These are phyloP conservation scores for Apodemus agrarius DNA, from an alignment of 2,797 vertebrate genomes.

Conservation along the genomic window DNA sequence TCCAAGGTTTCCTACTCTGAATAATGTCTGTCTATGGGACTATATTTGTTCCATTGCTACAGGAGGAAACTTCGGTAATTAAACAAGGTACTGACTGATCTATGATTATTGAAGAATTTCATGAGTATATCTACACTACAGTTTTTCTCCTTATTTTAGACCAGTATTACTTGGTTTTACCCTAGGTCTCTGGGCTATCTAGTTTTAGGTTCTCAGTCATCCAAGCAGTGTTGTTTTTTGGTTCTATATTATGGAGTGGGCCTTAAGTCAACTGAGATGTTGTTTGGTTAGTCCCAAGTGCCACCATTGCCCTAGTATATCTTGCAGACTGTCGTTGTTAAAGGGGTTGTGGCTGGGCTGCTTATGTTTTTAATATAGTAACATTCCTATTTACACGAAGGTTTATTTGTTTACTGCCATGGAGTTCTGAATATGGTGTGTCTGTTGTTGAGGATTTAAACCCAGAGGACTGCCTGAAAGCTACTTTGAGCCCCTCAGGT, in stretches of 20 bases:
- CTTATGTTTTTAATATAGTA: constrained; percentile 11
- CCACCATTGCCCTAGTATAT: background rate
- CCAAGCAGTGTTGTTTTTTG: background rate
- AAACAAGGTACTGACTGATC: background rate
- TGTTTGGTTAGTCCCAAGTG: background rate
- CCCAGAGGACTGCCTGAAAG: background rate
- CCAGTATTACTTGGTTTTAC: background rate
- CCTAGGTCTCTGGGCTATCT: background rate
- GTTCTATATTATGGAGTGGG: background rate
- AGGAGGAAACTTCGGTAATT: background rate
- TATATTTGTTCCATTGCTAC: background rate
- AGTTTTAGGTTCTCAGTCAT: background rate
- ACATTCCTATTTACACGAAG: background rate
- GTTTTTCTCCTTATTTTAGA: background rate
- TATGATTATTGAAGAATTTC: background rate
- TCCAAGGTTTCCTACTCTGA: background rate
- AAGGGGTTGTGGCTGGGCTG: background rate
- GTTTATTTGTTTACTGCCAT: background rate
- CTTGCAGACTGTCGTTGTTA: background rate
- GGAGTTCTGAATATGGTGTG: background rate
- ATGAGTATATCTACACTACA: background rate
- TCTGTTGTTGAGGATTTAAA: background rate
- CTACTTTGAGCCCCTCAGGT: background rate
- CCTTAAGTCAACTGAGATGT: background rate
- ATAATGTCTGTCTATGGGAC: background rate